Base-by-base conservation (phyloP, 2,888 invertebrate genomes). In the Diarsia brunnea region DNA sequence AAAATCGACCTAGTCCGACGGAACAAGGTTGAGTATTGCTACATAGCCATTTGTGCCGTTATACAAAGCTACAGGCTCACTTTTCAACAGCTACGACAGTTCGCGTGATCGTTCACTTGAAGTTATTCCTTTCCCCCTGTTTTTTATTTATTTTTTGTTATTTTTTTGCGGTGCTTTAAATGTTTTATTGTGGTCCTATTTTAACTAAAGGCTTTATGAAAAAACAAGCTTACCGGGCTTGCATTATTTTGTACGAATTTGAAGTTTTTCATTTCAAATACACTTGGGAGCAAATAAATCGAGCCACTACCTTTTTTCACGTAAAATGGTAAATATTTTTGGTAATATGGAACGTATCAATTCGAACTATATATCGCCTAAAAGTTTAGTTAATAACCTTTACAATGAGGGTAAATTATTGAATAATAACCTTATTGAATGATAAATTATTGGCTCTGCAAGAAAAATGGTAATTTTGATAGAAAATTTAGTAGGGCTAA, bases 31-130 rank as follows among this genome's bases (percentile, higher is more conserved):
- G 83, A 79, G 79, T 64, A 73, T 82, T 64, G 63, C 67, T 38
- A n/a, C 21, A 53, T 19, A 49, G 19, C 11, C 4, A 47, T 67
- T 16, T 49, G 55, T 72, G 51, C 16, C 51, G 55, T 69, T 67
- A 24, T 69, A 58, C 16, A 24, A 43, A 55, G 64, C 78, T 68
- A 65, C 14, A 65, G 19, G 58, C 51, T 63, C 55, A 72, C 49
- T 55, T n/a, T 0, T 47, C 12, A 72, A 80, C 67, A 77, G 79
- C 65, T 82, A 71, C 70, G 77, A 79, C 68, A 68, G 72, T 79
- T 73, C 74, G 63, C 74, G 84, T 84, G 74, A 74, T 81, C 73
- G 77, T 75, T 78, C 53, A 19, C 75, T 82, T 72, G n/a, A 69
- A 60, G 51, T 47, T 58, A 27, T 47, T 49, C 5, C 27, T 12